These are phyloP conservation scores for Sparus aurata DNA, from an alignment of 2,797 vertebrate genomes.

Conservation along the genomic window DNA sequence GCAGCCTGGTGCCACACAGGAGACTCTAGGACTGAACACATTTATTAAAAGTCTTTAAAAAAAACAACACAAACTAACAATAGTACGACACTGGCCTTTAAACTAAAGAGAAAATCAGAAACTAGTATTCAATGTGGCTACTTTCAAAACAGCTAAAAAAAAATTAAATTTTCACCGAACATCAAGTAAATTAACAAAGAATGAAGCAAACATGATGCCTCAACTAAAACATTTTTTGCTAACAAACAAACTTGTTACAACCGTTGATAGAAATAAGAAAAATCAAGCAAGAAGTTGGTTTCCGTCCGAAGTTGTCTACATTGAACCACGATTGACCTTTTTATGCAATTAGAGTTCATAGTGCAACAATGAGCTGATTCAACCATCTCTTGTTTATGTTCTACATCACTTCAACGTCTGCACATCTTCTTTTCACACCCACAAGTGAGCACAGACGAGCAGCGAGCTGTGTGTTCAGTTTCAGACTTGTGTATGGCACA, in stretches of 20 bases:
- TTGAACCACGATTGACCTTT: slow-evolving; percentile 38
- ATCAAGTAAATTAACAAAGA: slow-evolving; percentile 34
- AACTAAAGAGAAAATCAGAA: slow-evolving; percentile 28
- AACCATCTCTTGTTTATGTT: slow-evolving; percentile 39
- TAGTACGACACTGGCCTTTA: slow-evolving; percentile 33
- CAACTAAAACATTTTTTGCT: slow-evolving; percentile 38
- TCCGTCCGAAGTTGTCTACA: slow-evolving; percentile 29
- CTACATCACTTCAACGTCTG: slow-evolving; percentile 35
- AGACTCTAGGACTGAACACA: slow-evolving; percentile 51
- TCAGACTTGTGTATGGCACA: slow-evolving; percentile 60
- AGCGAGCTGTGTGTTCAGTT: slow-evolving; percentile 10
- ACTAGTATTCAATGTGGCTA: slow-evolving; percentile 13
- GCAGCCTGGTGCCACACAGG: slow-evolving; percentile 23
- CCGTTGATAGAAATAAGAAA: slow-evolving; percentile 12
- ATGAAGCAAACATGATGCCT: slow-evolving; percentile 19
- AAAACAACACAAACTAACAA: slow-evolving; percentile 36
- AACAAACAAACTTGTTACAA: slow-evolving; percentile 48
- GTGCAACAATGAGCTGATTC: slow-evolving; percentile 63
- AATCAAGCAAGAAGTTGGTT: background rate
- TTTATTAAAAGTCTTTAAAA: slow-evolving; percentile 71
- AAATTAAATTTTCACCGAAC: slow-evolving; percentile 34
- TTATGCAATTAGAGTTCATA: slow-evolving; percentile 51
- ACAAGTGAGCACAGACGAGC: background rate
- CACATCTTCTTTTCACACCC: slow-evolving; percentile 23
- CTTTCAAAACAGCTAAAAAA: slow-evolving; percentile 40